These are phyloP conservation scores for Anthoptus insignis DNA, from an alignment of 2,888 invertebrate genomes.

Conservation along the genomic window DNA sequence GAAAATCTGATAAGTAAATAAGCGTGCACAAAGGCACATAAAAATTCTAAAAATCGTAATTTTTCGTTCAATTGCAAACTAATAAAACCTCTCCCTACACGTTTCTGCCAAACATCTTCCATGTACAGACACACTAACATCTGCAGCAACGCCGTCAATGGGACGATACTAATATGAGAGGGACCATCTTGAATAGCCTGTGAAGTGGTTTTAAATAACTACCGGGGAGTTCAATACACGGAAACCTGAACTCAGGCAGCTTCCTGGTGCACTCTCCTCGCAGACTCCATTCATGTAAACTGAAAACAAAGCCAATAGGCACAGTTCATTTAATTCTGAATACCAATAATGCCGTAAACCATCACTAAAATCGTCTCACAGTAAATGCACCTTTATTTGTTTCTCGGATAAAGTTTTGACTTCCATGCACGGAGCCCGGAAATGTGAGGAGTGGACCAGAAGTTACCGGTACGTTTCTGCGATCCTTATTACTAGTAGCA, in stretches of 20 bases:
- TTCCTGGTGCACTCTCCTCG: not conserved
- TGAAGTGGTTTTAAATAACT: not conserved
- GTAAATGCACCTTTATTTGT: not conserved
- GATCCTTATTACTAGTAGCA: not conserved
- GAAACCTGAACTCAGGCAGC: too few species aligned
- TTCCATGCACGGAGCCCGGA: not conserved
- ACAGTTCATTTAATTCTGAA: constrained; percentile 12
- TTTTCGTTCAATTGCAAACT: too few species aligned
- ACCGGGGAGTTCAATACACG: not conserved
- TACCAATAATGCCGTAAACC: constrained; percentile 11
- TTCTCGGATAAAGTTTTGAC: not conserved
- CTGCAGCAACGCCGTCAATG: too few species aligned
- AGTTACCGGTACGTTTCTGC: not conserved
- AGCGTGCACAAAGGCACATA: too few species aligned
- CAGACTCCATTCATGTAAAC: not conserved
- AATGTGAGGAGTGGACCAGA: not conserved
- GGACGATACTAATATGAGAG: too few species aligned
- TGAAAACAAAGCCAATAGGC: constrained; percentile 9
- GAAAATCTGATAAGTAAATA: too few species aligned
- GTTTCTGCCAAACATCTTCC: too few species aligned
- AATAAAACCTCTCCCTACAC: too few species aligned
- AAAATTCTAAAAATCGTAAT: too few species aligned
- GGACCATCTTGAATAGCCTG: too few species aligned
- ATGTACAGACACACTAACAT: too few species aligned
- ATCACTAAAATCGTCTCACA: not conserved